Conservation (phyloP, 2,888 invertebrate species). For the Malthinus seriepunctatus region DNA sequence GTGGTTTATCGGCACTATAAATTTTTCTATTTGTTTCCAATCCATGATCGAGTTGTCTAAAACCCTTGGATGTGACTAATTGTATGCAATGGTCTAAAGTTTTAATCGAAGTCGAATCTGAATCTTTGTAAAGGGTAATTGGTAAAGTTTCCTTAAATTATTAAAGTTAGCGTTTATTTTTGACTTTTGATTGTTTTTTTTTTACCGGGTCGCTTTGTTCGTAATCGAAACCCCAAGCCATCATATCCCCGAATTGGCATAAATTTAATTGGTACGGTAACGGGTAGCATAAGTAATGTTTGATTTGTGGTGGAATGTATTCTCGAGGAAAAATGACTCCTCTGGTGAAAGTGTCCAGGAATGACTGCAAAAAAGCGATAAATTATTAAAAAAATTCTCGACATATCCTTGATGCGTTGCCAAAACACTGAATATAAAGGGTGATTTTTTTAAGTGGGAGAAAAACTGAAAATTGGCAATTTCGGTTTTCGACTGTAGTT, state of each 20-base stretch:
- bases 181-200: not conserved
- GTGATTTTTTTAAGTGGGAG: no score
- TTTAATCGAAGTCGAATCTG: conserved; percentile 48
- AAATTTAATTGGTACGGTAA: conserved; percentile 25
- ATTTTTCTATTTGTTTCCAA: conserved; percentile 55
- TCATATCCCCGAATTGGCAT: conserved; percentile 25
- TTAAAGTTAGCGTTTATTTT: not conserved
- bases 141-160: conserved; percentile 47
- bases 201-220: conserved; percentile 31
- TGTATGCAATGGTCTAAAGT: conserved; percentile 45
- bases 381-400: no score
- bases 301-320: not conserved
- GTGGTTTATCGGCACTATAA: conserved; percentile 60
- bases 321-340: not conserved
- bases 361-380: not conserved
- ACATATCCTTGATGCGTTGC: no score
- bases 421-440: no score
- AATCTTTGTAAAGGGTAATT: conserved; percentile 47
- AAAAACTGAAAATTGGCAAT: no score
- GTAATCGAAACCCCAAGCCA: conserved; percentile 23
- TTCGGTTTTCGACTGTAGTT: no score
- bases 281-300: conserved; percentile 16
- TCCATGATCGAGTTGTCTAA: conserved; percentile 63
- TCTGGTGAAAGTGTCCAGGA: not conserved
- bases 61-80: conserved; percentile 46